Evolutionary conservation across 2,888 invertebrate genomes (phyloP), one percentile per base, ranked within the genome.

Genomic region (Andrena bucephala): DNA sequence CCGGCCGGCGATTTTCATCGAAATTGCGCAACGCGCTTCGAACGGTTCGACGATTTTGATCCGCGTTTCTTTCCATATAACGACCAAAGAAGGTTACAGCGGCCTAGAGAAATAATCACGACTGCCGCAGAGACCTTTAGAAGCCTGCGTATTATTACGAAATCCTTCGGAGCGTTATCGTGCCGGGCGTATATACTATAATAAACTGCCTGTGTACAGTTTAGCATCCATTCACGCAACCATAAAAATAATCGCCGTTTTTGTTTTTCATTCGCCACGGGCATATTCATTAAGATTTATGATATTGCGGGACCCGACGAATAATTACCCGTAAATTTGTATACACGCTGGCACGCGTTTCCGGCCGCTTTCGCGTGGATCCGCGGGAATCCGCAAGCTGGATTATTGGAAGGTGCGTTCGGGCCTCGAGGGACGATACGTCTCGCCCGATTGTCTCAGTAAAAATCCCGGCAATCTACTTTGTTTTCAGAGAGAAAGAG

Each of bases 231-330:
- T 87, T 87, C 73, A 59, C 80, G 80, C 76, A 29, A 72, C 68
- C 79, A 80, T 75, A 73, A 86, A 83, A 85, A 76, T 87, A 85
- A 86, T 85, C 79, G 59, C 31, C 69, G 70, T 76, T 82, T 83
- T 85, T 73, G 73, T 73, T 70, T 77, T 60, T 71, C 62, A 70
- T 73, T 81, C 66, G 71, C 81, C 27, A 63, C 72, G 63, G 63
- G 83, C 60, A 48, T 68, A 75, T 77, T 87, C 89, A 80, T 84
- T 84, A 87, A 87, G 89, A 90, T 89, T 90, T 88, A 87, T 67
- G 88, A 86, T 86, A 86, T 87, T 69, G 83, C 75, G 63, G 59
- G 48, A 67, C 59, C 77, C 60, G 73, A 70, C 60, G 85, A 87
- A 88, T 90, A 88, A 88, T 90, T 87, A 85, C 72, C 82, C 70